A percentile compares a stretch with the other conserved stretches of the same genome.
Conservation (phyloP, 1,140 invertebrate species). For the Megalonaias nervosa region DNA sequence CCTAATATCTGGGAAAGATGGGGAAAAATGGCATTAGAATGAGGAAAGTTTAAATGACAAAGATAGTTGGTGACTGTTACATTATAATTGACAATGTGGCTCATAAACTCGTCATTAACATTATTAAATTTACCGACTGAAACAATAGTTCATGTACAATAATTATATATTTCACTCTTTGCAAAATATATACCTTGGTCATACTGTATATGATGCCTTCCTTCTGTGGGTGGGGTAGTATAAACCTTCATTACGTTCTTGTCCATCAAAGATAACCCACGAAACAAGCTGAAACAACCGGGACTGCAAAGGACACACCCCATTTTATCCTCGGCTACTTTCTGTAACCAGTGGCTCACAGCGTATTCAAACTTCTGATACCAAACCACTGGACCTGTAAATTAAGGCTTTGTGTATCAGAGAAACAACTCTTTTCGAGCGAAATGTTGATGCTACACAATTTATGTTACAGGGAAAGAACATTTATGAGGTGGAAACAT, state of each 20-base stretch:
- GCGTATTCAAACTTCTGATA: slow-evolving; percentile 66
- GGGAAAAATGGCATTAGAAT: neutral
- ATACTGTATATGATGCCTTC: slow-evolving; percentile 76
- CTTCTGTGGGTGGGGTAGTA: slow-evolving; percentile 73
- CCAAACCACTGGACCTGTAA: slow-evolving; percentile 59
- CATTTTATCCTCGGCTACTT: slow-evolving; percentile 60
- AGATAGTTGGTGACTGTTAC: neutral
- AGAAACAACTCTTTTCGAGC: neutral
- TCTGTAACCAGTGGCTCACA: slow-evolving; percentile 63
- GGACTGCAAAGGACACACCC: slow-evolving; percentile 62
- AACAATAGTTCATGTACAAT: neutral
- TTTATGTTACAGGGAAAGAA: neutral
- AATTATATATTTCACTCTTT: neutral
- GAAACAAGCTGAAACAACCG: slow-evolving; percentile 58
- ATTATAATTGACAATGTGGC: neutral
- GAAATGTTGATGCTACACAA: neutral
- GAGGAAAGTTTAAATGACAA: neutral
- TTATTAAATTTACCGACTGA: neutral
- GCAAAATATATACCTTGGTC: slow-evolving; percentile 72
- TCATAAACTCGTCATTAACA: neutral
- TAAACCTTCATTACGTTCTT: slow-evolving; percentile 57
- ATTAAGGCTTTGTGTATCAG: slow-evolving; percentile 56
- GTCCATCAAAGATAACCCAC: slow-evolving; percentile 53
- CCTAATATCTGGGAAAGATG: too few relatives aligned
- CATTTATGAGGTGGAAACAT: neutral